A percentile compares a stretch with the other conserved stretches of the same genome.
Evolutionary conservation across 2,113 vertebrate genomes (phyloP).

Genomic region (Pithys albifrons): DNA sequence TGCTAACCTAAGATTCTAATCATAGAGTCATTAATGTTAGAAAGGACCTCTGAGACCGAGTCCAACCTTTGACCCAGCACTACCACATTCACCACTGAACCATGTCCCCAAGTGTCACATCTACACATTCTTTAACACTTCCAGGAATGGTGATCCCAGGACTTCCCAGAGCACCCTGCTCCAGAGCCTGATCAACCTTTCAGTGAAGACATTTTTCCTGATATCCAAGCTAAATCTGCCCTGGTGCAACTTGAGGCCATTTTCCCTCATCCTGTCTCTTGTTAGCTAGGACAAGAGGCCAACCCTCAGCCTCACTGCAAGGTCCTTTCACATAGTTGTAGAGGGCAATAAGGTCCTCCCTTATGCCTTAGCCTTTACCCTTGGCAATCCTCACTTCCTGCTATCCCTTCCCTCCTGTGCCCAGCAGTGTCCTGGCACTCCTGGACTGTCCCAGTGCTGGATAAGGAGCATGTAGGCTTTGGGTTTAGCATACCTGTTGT

Average conservation of each 20-base stretch:
- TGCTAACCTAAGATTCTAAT: neutral
- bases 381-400: neutral
- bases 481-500: constrained; percentile 37
- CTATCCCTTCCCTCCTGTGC: neutral
- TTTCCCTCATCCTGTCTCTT: neutral
- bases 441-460: neutral
- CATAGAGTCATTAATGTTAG: neutral
- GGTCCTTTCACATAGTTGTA: neutral
- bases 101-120: neutral
- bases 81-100: neutral
- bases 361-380: neutral
- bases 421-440: neutral
- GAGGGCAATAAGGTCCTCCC: neutral
- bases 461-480: neutral
- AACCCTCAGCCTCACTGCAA: accelerated
- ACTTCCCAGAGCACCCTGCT: neutral
- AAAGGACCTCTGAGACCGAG: neutral
- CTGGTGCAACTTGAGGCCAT: neutral
- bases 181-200: no score
- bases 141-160: neutral
- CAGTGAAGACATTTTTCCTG: neutral
- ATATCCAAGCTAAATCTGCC: neutral
- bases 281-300: neutral
- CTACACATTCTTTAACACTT: neutral
- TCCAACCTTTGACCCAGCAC: neutral